Evolutionary conservation across 2,797 vertebrate genomes (phyloP), one percentile per base, ranked within the genome.

Genomic region (Rhinatrema bivittatum): DNA sequence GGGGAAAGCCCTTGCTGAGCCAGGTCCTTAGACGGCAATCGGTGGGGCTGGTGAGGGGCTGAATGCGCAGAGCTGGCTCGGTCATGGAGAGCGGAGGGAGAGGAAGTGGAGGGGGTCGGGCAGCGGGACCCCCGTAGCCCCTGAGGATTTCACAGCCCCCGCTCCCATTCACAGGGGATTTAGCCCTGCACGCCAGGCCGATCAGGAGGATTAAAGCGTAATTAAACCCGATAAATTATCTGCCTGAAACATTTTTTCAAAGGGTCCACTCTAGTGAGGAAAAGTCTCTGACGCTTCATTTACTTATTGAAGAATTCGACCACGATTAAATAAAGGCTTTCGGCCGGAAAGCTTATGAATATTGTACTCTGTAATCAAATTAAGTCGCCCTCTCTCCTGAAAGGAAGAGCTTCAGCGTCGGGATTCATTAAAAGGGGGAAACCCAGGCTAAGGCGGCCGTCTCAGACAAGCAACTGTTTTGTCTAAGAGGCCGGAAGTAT

Each of bases 181-280:
- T 88, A 32, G 43, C 47, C 47, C 84, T 90, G 85, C 85, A 88
- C 85, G 82, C 81, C 86, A 84, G 74, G 84, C 65, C 70, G 84
- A 89, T 90, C 89, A 91, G 76, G 74, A 57, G 87, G 86, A 90
- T 90, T 88, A 88, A 88, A 78, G 71, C 81, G 78, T 85, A 85
- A 89, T 89, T 89, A 89, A 87, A 87, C 82, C 78, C 62, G 65
- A 86, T 85, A 84, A 87, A 77, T 80, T 74, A 78, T 69, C 70
- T 76, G 49, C 55, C 70, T 52, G 55, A 54, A 57, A 75, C 59
- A 65, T 58, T 79, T 77, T 72, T 82, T 78, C 68, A 76, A 76
- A 78, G 70, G 66, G 62, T 63, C 80, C 74, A 74, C 56, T 71
- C 76, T 72, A 66, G 66, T 74, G 62, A 71, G 73, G 77, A 79